Evolutionary conservation across 2,113 vertebrate genomes (phyloP).

Genomic region (Gallinago jamesoni): DNA sequence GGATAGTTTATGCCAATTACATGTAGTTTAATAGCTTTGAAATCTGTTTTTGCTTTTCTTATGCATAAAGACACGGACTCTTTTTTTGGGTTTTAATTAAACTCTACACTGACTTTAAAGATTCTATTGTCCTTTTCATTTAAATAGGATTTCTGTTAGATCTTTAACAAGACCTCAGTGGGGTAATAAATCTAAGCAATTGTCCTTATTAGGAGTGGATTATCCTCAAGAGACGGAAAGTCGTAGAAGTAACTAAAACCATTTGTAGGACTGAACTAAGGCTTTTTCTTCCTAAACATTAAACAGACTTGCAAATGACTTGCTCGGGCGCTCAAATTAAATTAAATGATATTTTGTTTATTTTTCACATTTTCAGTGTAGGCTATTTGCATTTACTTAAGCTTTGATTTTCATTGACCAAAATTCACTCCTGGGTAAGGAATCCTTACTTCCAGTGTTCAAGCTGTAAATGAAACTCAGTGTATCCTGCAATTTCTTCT

Average conservation of each 20-base stretch:
- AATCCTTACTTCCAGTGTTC: neutral
- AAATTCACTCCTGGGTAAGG: neutral
- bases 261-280: conserved; percentile 50
- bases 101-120: conserved; percentile 65
- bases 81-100: conserved; percentile 72
- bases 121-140: conserved; percentile 76
- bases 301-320: conserved; percentile 60
- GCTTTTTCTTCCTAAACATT: conserved; percentile 55
- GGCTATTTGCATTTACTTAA: conserved; percentile 57
- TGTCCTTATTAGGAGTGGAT: conserved; percentile 80
- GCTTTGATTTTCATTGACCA: neutral
- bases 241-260: conserved; percentile 75
- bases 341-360: conserved; percentile 75
- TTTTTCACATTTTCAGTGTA: conserved; percentile 60
- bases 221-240: conserved; percentile 72
- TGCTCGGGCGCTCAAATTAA: conserved; percentile 73
- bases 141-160: conserved; percentile 75
- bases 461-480: neutral
- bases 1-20: conserved; percentile 47
- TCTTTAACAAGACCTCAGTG: conserved; percentile 81
- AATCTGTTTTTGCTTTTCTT: conserved; percentile 56
- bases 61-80: conserved; percentile 39
- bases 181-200: conserved; percentile 80
- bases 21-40: conserved; percentile 23
- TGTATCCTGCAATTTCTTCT: neutral